Conservation (phyloP, 1,140 invertebrate genomes). For the Bicyclus anynana region DNA sequence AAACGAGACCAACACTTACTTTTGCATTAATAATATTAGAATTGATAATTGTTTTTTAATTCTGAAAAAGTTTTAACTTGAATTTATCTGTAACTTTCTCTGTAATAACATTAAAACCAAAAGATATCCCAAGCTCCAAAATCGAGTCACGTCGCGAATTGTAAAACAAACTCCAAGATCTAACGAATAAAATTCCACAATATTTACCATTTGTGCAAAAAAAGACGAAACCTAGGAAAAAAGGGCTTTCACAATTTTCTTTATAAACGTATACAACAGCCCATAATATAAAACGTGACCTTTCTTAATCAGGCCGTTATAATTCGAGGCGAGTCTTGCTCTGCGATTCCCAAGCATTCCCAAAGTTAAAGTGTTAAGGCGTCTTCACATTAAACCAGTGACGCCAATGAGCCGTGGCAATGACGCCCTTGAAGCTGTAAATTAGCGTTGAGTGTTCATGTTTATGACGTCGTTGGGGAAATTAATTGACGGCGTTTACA, state of each 20-base stretch:
- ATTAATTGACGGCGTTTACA: background rate
- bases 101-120: too few species aligned
- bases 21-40: too few species aligned
- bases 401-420: background rate
- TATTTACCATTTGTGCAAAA: background rate
- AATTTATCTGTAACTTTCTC: too few species aligned
- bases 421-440: background rate
- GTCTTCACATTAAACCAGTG: background rate
- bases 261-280: conserved; percentile 13
- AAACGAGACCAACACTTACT: too few species aligned
- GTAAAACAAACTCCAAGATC: background rate
- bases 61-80: too few species aligned
- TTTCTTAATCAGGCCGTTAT: conserved; percentile 25
- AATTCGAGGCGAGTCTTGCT: conserved; percentile 19
- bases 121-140: too few species aligned
- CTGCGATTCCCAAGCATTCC: conserved; percentile 14
- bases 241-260: conserved; percentile 4
- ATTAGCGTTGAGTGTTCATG: background rate
- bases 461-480: background rate
- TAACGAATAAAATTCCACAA: background rate
- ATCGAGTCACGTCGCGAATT: background rate
- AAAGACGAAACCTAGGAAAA: background rate
- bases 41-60: too few species aligned
- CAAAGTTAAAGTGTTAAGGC: background rate
- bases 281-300: conserved; percentile 21